Base-by-base conservation (phyloP, 2,113 vertebrate species). In the Ceuthmochares aereus region DNA sequence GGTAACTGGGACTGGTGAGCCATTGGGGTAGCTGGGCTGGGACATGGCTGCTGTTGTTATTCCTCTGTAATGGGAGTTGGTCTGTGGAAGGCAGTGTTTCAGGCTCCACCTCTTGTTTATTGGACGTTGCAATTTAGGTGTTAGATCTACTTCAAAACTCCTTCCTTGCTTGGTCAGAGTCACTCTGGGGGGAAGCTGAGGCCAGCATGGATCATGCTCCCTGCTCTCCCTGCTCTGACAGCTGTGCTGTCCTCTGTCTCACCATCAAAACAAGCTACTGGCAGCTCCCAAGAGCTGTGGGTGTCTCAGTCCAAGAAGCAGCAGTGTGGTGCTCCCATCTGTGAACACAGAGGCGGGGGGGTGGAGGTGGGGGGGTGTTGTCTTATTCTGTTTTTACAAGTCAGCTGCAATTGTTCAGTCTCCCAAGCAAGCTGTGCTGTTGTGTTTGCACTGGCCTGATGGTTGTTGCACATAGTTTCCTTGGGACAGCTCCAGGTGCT, bases 171-270 rank as follows among this genome's bases (percentile, higher is more conserved):
- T n/a, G 30, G 23, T 87, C 47, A 68, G 74, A 37, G 43, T 60
- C 32, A 18, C 43, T 45, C 58, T 42, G 15, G 12, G 22, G 27
- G 5, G 25, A 68, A 75, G 51, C 30, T 10, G 19, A 30, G 51
- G 62, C 9, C 0, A 0, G 49, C 1, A 5, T 21, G 29, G 67
- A 19, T n/a, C 5, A 0, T 15, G 30, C n/a, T 83, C 11, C 25
- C 40, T 40, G n/a, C 32, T 89, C n/a, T 83, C 11, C 25, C 40
- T 40, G n/a, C 32, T 89, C 32, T 56, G 4, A 32, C 32, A 67
- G n/a, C 55, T 79, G 12, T 58, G 37, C 63, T 78, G 22, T 32
- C 64, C 23, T 49, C 19, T 19, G 7, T 29, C 15, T 87, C 27
- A 12, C 37, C 12, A 7, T 34, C 76, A 55, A 55, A 68, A 40